Conservation (phyloP, 37 sponge, comb jelly and placozoan species). For the Dysidea cf. avara region DNA sequence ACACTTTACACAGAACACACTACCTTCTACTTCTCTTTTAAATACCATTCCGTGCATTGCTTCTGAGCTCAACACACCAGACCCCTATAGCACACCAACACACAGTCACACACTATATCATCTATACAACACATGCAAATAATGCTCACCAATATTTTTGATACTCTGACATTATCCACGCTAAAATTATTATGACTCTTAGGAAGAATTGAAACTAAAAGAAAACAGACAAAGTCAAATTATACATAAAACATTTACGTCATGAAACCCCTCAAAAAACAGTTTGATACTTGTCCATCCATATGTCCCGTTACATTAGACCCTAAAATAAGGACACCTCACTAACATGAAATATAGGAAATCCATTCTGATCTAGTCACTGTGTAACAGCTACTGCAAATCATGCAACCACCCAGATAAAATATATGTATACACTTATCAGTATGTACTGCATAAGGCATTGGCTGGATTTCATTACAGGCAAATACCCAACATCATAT, state of each 20-base stretch:
- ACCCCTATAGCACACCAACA: constrained; percentile 42
- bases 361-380: too few relatives aligned
- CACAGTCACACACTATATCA: neutral
- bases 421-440: too few relatives aligned
- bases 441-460: constrained; percentile 1
- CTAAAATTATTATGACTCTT: constrained; percentile 75
- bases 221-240: neutral
- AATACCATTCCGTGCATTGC: constrained; percentile 92
- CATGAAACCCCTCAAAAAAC: too few relatives aligned
- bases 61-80: constrained; percentile 79
- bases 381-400: too few relatives aligned
- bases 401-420: too few relatives aligned
- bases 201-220: constrained; percentile 69
- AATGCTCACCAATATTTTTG: constrained; percentile 79
- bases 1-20: constrained; percentile 3
- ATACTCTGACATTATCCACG: constrained; percentile 89
- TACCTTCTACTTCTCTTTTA: constrained; percentile 90
- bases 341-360: too few relatives aligned
- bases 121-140: neutral
- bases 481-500: neutral
- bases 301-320: too few relatives aligned
- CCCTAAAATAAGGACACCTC: too few relatives aligned
- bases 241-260: too few relatives aligned
- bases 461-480: constrained; percentile 3
- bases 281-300: too few relatives aligned